These are phyloP conservation scores for Luidia sarsii DNA, from an alignment of 53 echinoderm and acorn worm genomes.

Conservation along the genomic window DNA sequence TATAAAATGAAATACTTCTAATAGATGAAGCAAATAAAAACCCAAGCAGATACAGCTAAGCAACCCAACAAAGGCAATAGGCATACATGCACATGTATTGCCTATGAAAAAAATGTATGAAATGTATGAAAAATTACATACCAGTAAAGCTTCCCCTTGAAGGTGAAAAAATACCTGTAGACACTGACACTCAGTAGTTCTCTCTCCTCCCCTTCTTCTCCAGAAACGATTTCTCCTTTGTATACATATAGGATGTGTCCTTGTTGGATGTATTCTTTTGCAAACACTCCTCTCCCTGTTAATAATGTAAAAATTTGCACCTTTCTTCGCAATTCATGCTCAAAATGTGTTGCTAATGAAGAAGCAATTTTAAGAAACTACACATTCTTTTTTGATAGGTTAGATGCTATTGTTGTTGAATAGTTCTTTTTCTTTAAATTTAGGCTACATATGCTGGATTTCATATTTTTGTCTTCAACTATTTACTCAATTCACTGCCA, in stretches of 20 bases:
- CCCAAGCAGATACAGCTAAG: no score
- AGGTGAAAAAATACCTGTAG: background rate
- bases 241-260: background rate
- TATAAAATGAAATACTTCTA: background rate
- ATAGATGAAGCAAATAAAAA: background rate
- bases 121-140: background rate
- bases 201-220: background rate
- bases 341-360: no score
- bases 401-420: background rate
- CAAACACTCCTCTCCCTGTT: conserved; percentile 1
- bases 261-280: background rate
- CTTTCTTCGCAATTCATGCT: no score
- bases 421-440: background rate
- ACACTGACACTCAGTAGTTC: background rate
- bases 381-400: background rate
- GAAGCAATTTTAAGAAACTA: background rate
- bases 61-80: no score
- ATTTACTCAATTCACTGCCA: no score
- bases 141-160: background rate
- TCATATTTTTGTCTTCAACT: background rate
- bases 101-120: background rate
- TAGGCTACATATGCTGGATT: background rate
- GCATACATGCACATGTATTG: background rate
- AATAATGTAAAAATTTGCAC: no score
- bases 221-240: background rate